Base-by-base conservation (phyloP, 2,113 vertebrate genomes). In the Piaya cayana region DNA sequence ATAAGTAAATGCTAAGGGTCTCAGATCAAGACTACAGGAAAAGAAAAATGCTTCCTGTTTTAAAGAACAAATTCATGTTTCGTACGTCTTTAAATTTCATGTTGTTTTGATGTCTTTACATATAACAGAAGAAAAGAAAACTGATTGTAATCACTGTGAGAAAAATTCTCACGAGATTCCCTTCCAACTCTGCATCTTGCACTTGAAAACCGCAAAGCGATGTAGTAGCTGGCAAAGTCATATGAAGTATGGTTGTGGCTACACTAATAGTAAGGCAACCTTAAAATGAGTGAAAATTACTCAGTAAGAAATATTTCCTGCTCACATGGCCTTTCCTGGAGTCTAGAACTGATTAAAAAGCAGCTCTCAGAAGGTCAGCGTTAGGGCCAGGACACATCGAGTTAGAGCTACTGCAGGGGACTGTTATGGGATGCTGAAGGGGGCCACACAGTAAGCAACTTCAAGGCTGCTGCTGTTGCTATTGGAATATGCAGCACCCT, bases 381-480 rank as follows among this genome's bases (percentile, higher is more conserved):
- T 30, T 68, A 19, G 16, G 72, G 26, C 14, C 68, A 63, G 23
- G 86, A 29, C 32, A 75, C 0, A 1, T 11, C 0, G 5, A 56
- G n/a, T 19, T 78, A 77, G 58, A 78, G 34, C 30, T 47, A 30
- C 50, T 39, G 50, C 68, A 59, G 25, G 19, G 26, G 2, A 23
- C 25, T 34, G 47, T 47, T n/a, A n/a, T n/a, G n/a, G n/a, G n/a
- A n/a, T n/a, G n/a, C n/a, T n/a, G n/a, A n/a, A n/a, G n/a, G n/a
- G n/a, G n/a, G n/a, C n/a, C n/a, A n/a, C n/a, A n/a, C n/a, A n/a
- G n/a, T n/a, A n/a, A n/a, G n/a, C n/a, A 30, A 26, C 26, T 69
- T 55, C 90, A 67, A 71, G 17, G 56, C 21, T 52, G 39, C 65
- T 43, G 0, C 11, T 20, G 43, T 6, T 87, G 42, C 72, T 86